Evolutionary conservation across 2,113 vertebrate species (phyloP).

Genomic region (Embiotoca jacksoni): DNA sequence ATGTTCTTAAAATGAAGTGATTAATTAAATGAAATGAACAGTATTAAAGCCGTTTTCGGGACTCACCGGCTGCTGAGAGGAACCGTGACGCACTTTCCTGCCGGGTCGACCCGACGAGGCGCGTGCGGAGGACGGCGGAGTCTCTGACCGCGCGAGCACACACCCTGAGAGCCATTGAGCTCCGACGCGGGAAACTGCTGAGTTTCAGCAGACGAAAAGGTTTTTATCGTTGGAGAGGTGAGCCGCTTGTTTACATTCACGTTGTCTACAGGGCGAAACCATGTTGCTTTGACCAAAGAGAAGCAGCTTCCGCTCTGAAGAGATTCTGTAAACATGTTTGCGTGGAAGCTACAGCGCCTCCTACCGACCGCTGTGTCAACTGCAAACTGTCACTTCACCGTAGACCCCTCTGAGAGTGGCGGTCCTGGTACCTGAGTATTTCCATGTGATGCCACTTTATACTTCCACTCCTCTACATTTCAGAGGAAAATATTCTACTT

Average conservation of each 20-base stretch:
- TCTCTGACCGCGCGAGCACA: conserved; percentile 53
- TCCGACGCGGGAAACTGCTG: no score
- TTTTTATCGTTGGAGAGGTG: not conserved
- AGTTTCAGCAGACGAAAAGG: fast-evolving
- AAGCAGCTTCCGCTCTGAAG: conserved; percentile 43
- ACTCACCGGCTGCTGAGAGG: conserved; percentile 71
- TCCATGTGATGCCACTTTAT: no score
- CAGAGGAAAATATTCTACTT: no score
- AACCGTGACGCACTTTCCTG: conserved; percentile 62
- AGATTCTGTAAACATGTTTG: not conserved
- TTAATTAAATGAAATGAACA: no score
- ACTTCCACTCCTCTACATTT: no score
- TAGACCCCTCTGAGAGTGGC: no score
- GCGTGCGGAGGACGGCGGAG: conserved; percentile 24
- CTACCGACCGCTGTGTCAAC: conserved; percentile 48
- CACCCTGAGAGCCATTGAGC: conserved; percentile 71
- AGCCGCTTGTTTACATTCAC: conserved; percentile 62
- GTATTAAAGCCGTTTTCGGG: no score
- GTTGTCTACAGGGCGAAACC: conserved; percentile 65
- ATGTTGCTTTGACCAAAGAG: conserved; percentile 75
- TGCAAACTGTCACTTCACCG: not conserved
- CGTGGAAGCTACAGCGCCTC: conserved; percentile 37
- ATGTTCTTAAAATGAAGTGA: no score
- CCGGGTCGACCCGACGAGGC: conserved; percentile 1
- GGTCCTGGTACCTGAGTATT: no score